Evolutionary conservation across 2,797 vertebrate species (phyloP).

Genomic region (Mormyrops boulengeri): DNA sequence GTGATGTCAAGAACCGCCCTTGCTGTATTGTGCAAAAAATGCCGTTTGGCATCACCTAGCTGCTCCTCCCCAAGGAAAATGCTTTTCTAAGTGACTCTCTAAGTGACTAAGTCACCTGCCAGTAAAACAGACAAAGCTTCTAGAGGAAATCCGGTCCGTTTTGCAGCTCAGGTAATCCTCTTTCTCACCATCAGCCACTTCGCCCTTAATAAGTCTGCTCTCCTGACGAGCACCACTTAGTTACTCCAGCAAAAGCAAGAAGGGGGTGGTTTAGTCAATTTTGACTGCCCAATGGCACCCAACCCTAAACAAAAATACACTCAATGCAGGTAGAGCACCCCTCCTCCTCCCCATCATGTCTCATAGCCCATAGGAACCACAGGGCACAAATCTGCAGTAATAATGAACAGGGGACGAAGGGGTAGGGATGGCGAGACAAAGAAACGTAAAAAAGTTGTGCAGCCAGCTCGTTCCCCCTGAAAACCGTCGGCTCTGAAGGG

Average conservation of each 20-base stretch:
- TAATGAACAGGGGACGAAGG: neutral
- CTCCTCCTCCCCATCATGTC: neutral
- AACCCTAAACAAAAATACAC: neutral
- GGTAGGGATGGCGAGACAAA: neutral
- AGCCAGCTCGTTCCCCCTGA: neutral
- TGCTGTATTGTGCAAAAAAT: neutral
- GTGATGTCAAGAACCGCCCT: neutral
- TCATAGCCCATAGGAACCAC: neutral
- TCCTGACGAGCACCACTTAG: neutral
- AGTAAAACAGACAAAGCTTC: neutral
- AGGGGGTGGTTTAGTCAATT: neutral
- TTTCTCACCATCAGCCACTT: neutral
- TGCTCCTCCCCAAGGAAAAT: neutral
- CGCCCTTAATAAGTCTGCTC: neutral
- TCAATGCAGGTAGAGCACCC: neutral
- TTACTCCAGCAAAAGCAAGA: neutral
- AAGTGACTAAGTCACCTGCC: no score
- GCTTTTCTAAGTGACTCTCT: neutral
- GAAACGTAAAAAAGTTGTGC: neutral
- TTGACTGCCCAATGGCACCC: neutral
- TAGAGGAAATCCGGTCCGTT: neutral
- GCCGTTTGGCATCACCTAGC: neutral
- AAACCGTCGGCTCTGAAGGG: neutral
- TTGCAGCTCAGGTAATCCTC: neutral
- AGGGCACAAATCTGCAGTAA: neutral